These are phyloP conservation scores for Hydropsyche betteni DNA, from an alignment of 2,888 invertebrate species.

Conservation along the genomic window DNA sequence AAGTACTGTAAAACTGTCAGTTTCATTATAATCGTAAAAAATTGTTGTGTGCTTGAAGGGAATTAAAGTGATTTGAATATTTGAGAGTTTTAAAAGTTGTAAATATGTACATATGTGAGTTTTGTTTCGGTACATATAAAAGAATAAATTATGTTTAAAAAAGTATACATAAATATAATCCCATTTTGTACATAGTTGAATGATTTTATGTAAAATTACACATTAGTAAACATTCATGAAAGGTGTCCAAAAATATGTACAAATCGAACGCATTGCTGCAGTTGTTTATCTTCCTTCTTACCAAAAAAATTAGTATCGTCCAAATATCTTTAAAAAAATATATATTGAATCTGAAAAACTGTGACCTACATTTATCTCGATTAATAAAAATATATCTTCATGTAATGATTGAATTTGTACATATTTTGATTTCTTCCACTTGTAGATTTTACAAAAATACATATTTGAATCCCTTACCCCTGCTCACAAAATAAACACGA, in stretches of 20 bases:
- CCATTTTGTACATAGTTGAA: conserved; percentile 16
- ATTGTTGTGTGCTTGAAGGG: conserved; percentile 10
- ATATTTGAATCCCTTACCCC: conserved; percentile 19
- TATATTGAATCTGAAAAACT: no score
- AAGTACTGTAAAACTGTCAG: no score
- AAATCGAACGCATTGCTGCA: conserved; percentile 8
- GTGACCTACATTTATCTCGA: no score
- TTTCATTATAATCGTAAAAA: neutral
- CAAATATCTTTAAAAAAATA: no score
- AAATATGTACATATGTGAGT: conserved; percentile 17
- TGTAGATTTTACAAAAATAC: conserved; percentile 32
- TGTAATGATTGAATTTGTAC: conserved; percentile 27
- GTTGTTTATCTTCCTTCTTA: no score
- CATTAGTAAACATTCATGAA: conserved; percentile 16
- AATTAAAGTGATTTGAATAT: conserved; percentile 22
- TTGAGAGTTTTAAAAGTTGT: conserved; percentile 13
- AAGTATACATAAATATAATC: neutral
- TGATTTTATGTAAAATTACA: conserved; percentile 28
- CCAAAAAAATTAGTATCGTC: no score
- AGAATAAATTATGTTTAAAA: neutral
- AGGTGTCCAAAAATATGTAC: conserved; percentile 30
- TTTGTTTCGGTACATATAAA: conserved; percentile 1
- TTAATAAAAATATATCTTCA: no score
- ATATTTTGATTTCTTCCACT: conserved; percentile 25
- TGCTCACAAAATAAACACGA: conserved; percentile 30